Evolutionary conservation across 1,140 invertebrate genomes (phyloP).

Genomic region (Maniola jurtina): DNA sequence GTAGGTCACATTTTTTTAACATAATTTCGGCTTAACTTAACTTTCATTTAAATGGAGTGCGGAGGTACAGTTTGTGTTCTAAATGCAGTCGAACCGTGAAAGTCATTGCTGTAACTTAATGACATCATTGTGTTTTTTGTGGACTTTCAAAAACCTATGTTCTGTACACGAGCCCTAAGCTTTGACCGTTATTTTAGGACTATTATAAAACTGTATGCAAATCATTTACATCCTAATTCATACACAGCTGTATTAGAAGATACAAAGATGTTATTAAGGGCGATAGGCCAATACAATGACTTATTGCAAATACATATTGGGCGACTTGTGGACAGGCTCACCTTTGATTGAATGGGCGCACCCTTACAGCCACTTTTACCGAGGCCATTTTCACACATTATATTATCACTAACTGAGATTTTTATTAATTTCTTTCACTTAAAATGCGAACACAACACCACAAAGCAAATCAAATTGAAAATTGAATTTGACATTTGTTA

Average conservation of each 20-base stretch:
- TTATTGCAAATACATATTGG: constrained; percentile 11
- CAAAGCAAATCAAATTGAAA: constrained; percentile 56
- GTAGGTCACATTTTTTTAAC: constrained; percentile 50
- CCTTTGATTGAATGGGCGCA: constrained; percentile 91
- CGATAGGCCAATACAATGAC: constrained; percentile 14
- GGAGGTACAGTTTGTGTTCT: constrained; percentile 70
- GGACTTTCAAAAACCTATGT: constrained; percentile 59
- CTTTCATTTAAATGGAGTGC: constrained; percentile 65
- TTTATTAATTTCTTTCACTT: constrained; percentile 37
- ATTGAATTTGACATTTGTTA: constrained; percentile 23
- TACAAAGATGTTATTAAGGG: constrained; percentile 11
- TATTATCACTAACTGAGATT: constrained; percentile 59
- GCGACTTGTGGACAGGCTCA: constrained; percentile 58
- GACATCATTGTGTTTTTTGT: constrained; percentile 71
- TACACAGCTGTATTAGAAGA: not conserved
- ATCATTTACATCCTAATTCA: not conserved
- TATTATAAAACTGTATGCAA: not conserved
- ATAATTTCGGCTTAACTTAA: constrained; percentile 60
- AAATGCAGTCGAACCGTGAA: constrained; percentile 77
- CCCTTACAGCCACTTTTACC: constrained; percentile 89
- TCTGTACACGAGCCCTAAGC: constrained; percentile 1
- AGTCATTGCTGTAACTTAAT: constrained; percentile 72
- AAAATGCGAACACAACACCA: constrained; percentile 59
- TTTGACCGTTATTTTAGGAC: not conserved
- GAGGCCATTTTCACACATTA: constrained; percentile 85